Conservation (phyloP, 53 echinoderm and acorn worm species). For the Temnopleurus reevesii region DNA sequence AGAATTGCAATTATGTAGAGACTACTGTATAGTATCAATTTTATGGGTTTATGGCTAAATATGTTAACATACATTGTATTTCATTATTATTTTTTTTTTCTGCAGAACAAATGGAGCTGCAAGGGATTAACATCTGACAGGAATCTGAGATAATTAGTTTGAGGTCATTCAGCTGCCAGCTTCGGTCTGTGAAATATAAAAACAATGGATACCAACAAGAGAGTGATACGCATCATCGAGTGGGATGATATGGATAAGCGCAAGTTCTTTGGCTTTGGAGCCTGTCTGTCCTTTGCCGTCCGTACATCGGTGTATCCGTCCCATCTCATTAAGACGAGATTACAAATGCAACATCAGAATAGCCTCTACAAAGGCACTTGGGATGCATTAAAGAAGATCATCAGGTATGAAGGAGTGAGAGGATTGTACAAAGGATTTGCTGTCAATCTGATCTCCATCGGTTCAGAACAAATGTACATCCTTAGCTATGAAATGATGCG, state of each 20-base stretch:
- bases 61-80: too few species aligned
- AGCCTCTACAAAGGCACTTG: constrained; percentile 84
- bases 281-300: constrained; percentile 70
- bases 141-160: not conserved
- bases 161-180: not conserved
- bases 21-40: too few species aligned
- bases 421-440: constrained; percentile 95
- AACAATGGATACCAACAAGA: constrained; percentile 22
- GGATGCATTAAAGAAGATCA: constrained; percentile 93
- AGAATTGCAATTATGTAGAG: too few species aligned
- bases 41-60: too few species aligned
- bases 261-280: constrained; percentile 76
- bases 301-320: constrained; percentile 76
- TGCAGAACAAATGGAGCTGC: constrained; percentile 6
- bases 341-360: constrained; percentile 80
- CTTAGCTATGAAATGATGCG: constrained; percentile 87
- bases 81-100: too few species aligned
- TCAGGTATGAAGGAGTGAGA: constrained; percentile 85
- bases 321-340: constrained; percentile 82
- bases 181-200: not conserved
- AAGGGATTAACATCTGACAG: not conserved
- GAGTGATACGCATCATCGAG: constrained; percentile 79
- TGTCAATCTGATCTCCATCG: constrained; percentile 75
- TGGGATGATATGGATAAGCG: constrained; percentile 95
- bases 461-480: constrained; percentile 91